Conservation (phyloP, 2,113 vertebrate genomes). For the Salvelinus fontinalis region DNA sequence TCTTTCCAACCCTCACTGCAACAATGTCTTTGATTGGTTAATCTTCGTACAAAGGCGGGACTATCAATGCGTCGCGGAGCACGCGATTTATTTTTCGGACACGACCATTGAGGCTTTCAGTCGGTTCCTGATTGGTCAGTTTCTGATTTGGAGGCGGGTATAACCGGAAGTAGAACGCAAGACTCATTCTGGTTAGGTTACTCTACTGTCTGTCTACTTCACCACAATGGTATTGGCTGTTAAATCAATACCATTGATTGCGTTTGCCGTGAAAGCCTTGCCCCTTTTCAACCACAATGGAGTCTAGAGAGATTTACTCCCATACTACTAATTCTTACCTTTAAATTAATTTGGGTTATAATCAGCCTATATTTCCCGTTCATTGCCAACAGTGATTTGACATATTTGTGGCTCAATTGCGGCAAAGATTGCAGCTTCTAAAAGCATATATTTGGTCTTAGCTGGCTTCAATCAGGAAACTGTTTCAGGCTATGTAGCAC, state of each 20-base stretch:
- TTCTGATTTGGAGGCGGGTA: background rate
- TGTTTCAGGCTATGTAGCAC: conserved; percentile 55
- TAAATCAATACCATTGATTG: background rate
- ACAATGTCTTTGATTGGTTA: background rate
- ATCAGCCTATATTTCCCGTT: background rate
- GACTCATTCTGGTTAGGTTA: conserved; percentile 29
- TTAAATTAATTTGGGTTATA: conserved; percentile 36
- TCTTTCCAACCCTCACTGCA: background rate
- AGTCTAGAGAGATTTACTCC: conserved; percentile 41
- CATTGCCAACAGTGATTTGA: background rate
- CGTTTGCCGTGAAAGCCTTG: conserved; percentile 41
- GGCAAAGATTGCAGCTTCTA: background rate
- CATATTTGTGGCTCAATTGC: background rate
- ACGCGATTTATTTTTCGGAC: background rate
- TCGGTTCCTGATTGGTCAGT: conserved; percentile 38
- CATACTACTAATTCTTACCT: background rate
- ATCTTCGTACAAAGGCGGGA: background rate
- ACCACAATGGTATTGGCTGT: conserved; percentile 40
- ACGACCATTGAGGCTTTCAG: background rate
- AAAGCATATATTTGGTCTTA: background rate
- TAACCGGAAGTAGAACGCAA: fast-evolving
- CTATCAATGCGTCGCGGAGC: background rate
- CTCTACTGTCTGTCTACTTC: conserved; percentile 19
- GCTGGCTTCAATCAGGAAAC: conserved; percentile 43
- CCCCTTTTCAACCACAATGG: conserved; percentile 55